Evolutionary conservation across 1,140 invertebrate species (phyloP), one percentile per base, ranked within the genome.

Genomic region (Aphelenchoides avenae): DNA sequence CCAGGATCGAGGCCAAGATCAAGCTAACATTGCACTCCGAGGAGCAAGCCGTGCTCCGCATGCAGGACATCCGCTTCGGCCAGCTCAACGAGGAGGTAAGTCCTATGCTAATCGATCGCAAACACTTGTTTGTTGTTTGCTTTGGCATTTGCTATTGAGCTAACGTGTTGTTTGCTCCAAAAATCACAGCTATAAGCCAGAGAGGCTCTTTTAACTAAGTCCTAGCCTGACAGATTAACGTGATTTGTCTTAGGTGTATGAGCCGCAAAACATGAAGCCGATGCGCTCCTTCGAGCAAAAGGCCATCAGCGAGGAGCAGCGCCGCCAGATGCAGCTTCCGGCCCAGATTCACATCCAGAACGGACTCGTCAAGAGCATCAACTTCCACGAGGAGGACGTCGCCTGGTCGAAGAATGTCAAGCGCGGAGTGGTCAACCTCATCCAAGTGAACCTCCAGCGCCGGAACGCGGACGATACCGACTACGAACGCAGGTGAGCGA

Each of bases 331-430:
- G 26, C 47, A 60, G 31, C n/a, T 47, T 1, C 27, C 57, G 18
- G 33, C 43, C 36, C 40, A 68, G 26, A 66, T 64, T 36, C 39
- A 47, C 41, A 57, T 51, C 34, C 34, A 34, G 15, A 48, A 67
- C 47, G 62, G 62, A 39, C 39, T 64, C 13, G 42, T 64, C 27
- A 40, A 53, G 26, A 46, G 51, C 22, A 42, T 64, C 15, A 29
- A 64, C 9, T 64, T 64, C 34, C 20, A 47, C 7, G 26, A 27
- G 0, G n/a, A 64, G 29, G 64, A 56, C 31, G 30, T 42, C 5
- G 40, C 34, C 15, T 64, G 62, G 62, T 46, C 54, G 1, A 58
- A 59, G 29, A 64, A 64, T 33, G 41, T 64, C 30, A 64, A 64
- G 29, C 34, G 52, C 9, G 61, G 51, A 18, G 46, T 63, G n/a